Conservation (phyloP, 2,797 vertebrate species). For the Pipistrellus pipistrellus region DNA sequence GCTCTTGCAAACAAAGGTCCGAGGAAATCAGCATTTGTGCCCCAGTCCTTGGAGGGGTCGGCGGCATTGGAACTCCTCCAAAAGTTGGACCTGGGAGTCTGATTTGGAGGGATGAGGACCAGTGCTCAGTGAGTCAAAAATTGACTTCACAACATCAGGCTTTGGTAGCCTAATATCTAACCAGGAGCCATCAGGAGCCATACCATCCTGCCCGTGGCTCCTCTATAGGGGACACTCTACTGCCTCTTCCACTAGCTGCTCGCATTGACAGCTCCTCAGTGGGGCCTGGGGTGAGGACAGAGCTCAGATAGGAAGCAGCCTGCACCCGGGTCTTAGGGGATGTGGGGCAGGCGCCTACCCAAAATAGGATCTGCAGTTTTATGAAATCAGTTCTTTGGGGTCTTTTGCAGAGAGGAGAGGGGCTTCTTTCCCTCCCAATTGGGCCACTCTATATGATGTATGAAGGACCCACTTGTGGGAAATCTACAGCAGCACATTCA, state of each 20-base stretch:
- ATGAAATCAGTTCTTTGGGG: background rate
- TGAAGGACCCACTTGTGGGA: background rate
- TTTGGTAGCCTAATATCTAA: slow-evolving; percentile 50
- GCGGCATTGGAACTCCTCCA: background rate
- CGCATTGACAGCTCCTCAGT: background rate
- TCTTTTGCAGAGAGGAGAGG: background rate
- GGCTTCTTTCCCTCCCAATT: background rate
- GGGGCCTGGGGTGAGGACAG: background rate
- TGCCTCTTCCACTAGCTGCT: background rate
- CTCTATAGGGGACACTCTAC: background rate
- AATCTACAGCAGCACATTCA: background rate
- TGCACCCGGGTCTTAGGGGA: background rate
- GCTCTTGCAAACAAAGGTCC: background rate
- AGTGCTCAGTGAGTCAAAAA: background rate
- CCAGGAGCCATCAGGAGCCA: slow-evolving; percentile 34
- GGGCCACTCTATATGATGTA: background rate
- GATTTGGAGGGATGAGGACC: background rate
- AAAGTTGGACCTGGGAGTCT: background rate
- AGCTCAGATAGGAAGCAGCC: background rate
- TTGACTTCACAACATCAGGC: background rate
- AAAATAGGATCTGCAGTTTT: background rate
- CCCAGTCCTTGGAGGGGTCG: background rate
- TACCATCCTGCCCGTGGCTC: background rate
- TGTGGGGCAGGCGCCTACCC: accelerated
- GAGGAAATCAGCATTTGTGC: background rate